Percentiles rank a stretch among this genome's conserved stretches.
These are phyloP conservation scores for Drosophila orena DNA, from an alignment of 1,140 invertebrate genomes.

Conservation along the genomic window DNA sequence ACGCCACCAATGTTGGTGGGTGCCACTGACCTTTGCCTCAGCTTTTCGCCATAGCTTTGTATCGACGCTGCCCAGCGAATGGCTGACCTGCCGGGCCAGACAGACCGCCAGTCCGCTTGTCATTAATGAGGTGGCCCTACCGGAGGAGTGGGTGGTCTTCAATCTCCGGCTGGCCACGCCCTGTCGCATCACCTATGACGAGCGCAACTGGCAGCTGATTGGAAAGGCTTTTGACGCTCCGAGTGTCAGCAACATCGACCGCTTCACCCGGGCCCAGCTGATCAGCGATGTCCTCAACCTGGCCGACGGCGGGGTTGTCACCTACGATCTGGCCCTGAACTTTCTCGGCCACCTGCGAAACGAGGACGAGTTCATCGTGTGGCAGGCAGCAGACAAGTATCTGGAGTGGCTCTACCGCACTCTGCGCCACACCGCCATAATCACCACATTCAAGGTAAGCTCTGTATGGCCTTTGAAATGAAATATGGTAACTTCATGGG, in stretches of 20 bases:
- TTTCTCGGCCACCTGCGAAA: neutral
- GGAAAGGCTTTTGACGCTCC: neutral
- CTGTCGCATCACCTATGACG: slow-evolving; percentile 18
- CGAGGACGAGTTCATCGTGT: slow-evolving; percentile 13
- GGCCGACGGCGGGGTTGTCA: slow-evolving; percentile 5
- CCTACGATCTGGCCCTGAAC: slow-evolving; percentile 7
- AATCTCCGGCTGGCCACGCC: neutral
- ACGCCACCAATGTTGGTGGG: slow-evolving; percentile 1
- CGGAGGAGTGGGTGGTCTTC: slow-evolving; percentile 6
- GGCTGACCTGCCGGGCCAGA: neutral
- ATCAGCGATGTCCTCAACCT: slow-evolving; percentile 5
- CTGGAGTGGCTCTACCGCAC: slow-evolving; percentile 4
- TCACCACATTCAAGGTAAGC: slow-evolving; percentile 4
- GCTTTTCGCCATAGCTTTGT: neutral
- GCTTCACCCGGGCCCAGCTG: slow-evolving; percentile 7
- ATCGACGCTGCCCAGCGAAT: slow-evolving; percentile 2
- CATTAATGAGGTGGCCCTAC: neutral
- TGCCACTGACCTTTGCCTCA: slow-evolving; percentile 8
- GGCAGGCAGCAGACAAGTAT: neutral
- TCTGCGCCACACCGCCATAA: neutral
- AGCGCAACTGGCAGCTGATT: slow-evolving; percentile 12
- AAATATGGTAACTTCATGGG: neutral
- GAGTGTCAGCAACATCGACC: slow-evolving; percentile 2
- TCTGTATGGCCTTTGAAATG: no score
- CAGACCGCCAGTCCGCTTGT: neutral